Evolutionary conservation across 2,888 invertebrate species (phyloP).

Genomic region (Schrankia costaestrigalis): DNA sequence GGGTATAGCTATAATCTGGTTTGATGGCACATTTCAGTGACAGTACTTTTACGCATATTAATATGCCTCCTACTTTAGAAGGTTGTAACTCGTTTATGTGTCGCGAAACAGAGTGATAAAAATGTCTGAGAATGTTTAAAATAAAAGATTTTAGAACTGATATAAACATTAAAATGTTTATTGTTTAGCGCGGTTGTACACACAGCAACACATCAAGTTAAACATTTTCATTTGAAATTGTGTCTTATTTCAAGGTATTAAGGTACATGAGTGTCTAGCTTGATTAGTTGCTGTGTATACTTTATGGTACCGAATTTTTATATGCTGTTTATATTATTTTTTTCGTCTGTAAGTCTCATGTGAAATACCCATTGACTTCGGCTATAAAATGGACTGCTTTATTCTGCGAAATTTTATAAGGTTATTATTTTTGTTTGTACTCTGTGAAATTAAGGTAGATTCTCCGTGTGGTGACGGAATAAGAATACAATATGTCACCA

Average conservation of each 20-base stretch:
- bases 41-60: constrained; percentile 24
- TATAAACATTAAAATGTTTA: constrained; percentile 18
- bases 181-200: constrained; percentile 4
- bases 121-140: constrained; percentile 12
- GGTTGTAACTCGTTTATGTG: constrained; percentile 21
- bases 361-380: too few species aligned
- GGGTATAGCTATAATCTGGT: constrained; percentile 1
- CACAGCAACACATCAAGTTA: too few species aligned
- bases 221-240: too few species aligned
- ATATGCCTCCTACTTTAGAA: constrained; percentile 14
- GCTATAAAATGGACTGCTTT: too few species aligned
- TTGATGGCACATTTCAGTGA: constrained; percentile 13
- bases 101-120: constrained; percentile 16
- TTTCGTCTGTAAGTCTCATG: neutral
- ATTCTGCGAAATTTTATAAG: neutral
- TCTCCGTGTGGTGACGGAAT: too few species aligned
- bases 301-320: constrained; percentile 1
- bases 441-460: neutral
- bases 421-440: neutral
- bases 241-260: too few species aligned
- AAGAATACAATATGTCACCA: too few species aligned
- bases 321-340: constrained; percentile 1
- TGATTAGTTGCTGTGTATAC: too few species aligned
- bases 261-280: too few species aligned
- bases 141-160: constrained; percentile 16